phyloP scores from a whole-genome alignment of 2,113 vertebrate species.

The Myanophis thanlyinensis region DNA sequence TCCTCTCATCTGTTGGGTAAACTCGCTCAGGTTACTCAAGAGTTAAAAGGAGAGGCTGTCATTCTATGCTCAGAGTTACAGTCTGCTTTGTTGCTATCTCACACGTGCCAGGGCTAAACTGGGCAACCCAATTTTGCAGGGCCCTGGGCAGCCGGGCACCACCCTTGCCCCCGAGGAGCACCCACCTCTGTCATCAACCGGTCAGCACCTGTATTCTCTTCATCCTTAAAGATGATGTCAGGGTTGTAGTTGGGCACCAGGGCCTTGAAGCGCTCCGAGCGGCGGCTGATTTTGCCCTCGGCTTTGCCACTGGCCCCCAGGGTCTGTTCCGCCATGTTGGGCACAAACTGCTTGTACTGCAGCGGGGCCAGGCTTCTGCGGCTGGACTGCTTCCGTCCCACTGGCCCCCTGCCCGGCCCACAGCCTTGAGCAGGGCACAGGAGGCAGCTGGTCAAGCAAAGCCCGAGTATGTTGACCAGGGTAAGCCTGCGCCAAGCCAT shows the following conservation, averaged over 20 bases:
- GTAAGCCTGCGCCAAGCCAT: conserved; percentile 71
- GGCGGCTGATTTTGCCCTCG: conserved; percentile 72
- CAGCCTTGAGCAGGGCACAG: conserved; percentile 78
- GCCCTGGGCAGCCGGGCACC: background rate
- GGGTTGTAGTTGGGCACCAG: conserved; percentile 76
- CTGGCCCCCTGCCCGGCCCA: conserved; percentile 82
- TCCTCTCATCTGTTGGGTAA: background rate
- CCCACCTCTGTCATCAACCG: conserved; percentile 78
- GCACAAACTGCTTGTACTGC: conserved; percentile 77
- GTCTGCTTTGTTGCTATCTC: background rate
- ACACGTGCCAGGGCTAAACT: background rate
- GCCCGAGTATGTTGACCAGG: conserved; percentile 69
- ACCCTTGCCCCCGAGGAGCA: background rate
- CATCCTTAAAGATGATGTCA: conserved; percentile 76
- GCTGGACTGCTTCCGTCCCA: conserved; percentile 66
- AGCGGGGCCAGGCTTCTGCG: conserved; percentile 72
- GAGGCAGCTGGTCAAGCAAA: conserved; percentile 60
- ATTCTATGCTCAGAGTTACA: background rate
- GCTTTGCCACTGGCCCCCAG: conserved; percentile 77
- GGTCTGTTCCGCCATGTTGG: conserved; percentile 74
- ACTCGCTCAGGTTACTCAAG: background rate
- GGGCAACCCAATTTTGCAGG: no score
- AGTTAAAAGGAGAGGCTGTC: background rate
- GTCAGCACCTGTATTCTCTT: conserved; percentile 74
- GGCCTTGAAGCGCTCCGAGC: conserved; percentile 71